A percentile compares a stretch with the other conserved stretches of the same genome.
Evolutionary conservation across 2,797 vertebrate genomes (phyloP).

Genomic region (Ammospiza maritima): DNA sequence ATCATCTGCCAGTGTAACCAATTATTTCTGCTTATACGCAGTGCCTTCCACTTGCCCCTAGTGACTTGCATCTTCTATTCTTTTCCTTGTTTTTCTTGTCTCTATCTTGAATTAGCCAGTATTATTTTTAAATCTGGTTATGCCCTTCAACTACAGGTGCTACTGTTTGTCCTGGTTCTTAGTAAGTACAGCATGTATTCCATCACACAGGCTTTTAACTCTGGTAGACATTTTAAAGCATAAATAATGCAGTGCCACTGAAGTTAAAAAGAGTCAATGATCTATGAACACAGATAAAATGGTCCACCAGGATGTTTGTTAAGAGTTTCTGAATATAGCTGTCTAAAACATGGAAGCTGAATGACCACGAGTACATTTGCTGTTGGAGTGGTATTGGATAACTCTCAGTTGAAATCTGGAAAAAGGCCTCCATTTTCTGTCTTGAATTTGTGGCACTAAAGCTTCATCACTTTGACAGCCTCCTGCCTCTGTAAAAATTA

Average conservation of each 20-base stretch:
- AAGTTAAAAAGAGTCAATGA: background rate
- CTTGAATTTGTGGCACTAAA: background rate
- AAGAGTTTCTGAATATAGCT: background rate
- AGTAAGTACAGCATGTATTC: background rate
- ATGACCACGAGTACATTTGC: background rate
- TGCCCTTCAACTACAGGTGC: background rate
- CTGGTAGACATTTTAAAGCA: background rate
- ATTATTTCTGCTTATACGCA: constrained; percentile 14
- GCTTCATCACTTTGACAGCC: background rate
- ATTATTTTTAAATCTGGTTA: constrained; percentile 11
- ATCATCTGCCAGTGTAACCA: background rate
- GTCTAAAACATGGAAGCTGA: background rate
- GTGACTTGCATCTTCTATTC: constrained; percentile 13
- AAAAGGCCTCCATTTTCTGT: background rate
- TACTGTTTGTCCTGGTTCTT: background rate
- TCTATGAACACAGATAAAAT: background rate
- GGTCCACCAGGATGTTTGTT: background rate
- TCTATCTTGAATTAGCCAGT: background rate
- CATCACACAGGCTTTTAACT: background rate
- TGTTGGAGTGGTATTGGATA: background rate
- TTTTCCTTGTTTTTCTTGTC: background rate
- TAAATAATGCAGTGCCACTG: background rate
- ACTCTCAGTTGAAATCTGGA: background rate
- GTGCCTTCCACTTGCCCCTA: background rate
- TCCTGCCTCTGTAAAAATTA: background rate